Evolutionary conservation across 2,113 vertebrate genomes (phyloP).

Genomic region (Erpornis zantholeuca): DNA sequence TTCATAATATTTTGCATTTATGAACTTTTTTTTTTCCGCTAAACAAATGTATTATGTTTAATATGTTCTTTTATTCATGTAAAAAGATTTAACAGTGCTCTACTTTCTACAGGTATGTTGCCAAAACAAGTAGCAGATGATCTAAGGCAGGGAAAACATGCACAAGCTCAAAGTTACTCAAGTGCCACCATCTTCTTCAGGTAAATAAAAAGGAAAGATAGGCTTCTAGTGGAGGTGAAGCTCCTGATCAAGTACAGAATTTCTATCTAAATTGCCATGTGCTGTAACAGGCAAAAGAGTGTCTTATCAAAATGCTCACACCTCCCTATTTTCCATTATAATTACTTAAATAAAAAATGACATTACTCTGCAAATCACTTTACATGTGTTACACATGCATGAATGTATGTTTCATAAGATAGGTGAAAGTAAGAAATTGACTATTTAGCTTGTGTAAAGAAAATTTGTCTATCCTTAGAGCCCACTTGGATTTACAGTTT

Average conservation of each 20-base stretch:
- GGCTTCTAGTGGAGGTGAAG: not conserved
- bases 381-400: not conserved
- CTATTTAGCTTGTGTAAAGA: not conserved
- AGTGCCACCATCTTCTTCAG: conserved; percentile 87
- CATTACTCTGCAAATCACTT: not conserved
- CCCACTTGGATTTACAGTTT: not conserved
- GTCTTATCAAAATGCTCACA: not conserved
- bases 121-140: conserved; percentile 83
- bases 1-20: not conserved
- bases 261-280: not conserved
- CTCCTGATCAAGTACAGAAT: not conserved
- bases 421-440: not conserved
- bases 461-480: not conserved
- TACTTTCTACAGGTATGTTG: conserved; percentile 76
- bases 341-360: not conserved
- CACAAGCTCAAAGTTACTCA: conserved; percentile 81
- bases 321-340: not conserved
- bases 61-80: not conserved
- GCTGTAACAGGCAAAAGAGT: not conserved
- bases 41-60: not conserved
- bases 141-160: conserved; percentile 78
- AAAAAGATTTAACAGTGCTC: not conserved
- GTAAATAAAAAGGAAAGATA: conserved; percentile 52
- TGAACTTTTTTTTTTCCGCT: not conserved
- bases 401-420: not conserved